phyloP scores from a whole-genome alignment of 2,113 vertebrate species.

The Terrapene triunguis region DNA sequence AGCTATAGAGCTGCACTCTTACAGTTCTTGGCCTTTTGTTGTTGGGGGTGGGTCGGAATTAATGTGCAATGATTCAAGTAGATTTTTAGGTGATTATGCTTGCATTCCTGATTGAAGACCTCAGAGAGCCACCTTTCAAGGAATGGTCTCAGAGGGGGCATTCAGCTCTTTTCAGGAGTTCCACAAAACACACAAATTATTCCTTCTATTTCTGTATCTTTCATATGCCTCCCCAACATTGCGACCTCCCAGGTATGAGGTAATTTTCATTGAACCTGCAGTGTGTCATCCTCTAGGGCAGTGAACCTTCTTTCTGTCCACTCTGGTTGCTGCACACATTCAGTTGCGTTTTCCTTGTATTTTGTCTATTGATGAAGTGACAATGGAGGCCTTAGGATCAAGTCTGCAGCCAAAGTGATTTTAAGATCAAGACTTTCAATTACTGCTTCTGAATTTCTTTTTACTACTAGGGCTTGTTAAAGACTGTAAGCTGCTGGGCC shows the following conservation, averaged over 20 bases:
- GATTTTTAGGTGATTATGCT: background rate
- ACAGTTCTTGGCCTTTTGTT: background rate
- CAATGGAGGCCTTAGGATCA: background rate
- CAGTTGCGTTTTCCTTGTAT: background rate
- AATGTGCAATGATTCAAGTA: background rate
- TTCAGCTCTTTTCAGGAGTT: background rate
- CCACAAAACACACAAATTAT: background rate
- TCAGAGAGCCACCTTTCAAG: background rate
- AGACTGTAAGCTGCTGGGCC: background rate
- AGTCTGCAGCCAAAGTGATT: background rate
- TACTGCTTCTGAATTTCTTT: background rate
- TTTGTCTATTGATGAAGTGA: background rate
- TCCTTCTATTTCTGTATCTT: background rate
- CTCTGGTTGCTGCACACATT: no score
- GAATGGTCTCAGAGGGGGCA: background rate
- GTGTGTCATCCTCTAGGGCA: background rate
- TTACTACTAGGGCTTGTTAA: background rate
- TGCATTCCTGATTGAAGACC: background rate
- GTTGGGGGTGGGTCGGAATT: background rate
- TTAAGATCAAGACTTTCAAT: background rate
- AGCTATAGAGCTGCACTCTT: background rate
- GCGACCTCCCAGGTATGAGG: background rate
- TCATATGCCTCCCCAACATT: accelerated
- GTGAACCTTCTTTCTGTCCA: background rate
- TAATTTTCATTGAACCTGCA: background rate